Conservation (phyloP, 1,140 invertebrate species). For the Drosophila simulans region DNA sequence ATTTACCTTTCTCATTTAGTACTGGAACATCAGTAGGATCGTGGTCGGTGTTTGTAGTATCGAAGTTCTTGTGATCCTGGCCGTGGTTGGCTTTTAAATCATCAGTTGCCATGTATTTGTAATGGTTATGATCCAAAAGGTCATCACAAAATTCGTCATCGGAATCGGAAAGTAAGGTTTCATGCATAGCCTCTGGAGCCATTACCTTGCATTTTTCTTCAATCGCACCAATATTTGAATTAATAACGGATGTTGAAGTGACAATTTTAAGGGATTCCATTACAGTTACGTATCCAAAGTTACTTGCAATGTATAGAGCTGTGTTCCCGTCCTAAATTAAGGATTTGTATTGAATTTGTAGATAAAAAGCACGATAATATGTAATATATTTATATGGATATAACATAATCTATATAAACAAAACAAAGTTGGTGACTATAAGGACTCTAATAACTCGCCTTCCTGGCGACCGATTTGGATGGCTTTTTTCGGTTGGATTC, state of each 20-base stretch:
- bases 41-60: conserved; percentile 64
- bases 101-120: conserved; percentile 82
- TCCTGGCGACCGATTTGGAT: too few species aligned
- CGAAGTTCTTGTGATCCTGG: conserved; percentile 70
- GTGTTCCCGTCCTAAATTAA: conserved; percentile 95
- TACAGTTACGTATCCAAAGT: conserved; percentile 98
- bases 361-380: too few species aligned
- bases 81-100: conserved; percentile 63
- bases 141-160: conserved; percentile 97
- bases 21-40: conserved; percentile 35
- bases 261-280: conserved; percentile 98
- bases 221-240: conserved; percentile 86
- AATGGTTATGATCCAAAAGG: conserved; percentile 77
- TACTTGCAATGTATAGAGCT: conserved; percentile 97
- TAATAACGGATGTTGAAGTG: conserved; percentile 95
- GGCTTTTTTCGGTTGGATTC: too few species aligned
- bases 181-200: conserved; percentile 99
- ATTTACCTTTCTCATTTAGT: conserved; percentile 39
- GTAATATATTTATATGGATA: too few species aligned
- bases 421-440: too few species aligned
- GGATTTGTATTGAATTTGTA: too few species aligned
- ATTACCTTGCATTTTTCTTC: conserved; percentile 97
- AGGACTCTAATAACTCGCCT: too few species aligned
- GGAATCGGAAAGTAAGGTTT: conserved; percentile 99
- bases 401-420: too few species aligned